Evolutionary conservation across 2,113 vertebrate species (phyloP), one percentile per base, ranked within the genome.

Genomic region (Shinisaurus crocodilurus): DNA sequence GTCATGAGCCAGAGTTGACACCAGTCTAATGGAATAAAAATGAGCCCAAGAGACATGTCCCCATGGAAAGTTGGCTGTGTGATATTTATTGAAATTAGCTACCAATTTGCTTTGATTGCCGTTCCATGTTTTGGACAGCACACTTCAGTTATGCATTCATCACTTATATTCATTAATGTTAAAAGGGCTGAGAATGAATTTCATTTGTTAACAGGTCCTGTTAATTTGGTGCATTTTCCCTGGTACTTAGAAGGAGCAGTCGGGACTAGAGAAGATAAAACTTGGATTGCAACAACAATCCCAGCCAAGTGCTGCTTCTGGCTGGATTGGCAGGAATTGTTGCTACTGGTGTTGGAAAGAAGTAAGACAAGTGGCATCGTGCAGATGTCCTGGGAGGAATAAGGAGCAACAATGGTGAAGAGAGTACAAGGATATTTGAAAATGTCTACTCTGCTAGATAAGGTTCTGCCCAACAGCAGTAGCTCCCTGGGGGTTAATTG

Each of bases 61-160:
- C 15, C 65, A 37, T 0, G 43, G 0, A 43, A 20, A 13, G 86
- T 63, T 12, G 88, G 12, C 9, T 12, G n/a, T 6, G 57, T 90
- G 50, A 88, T 89, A 18, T n/a, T 84, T 23, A 1, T 90, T 92
- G 87, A 91, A 84, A 86, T 45, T 65, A 54, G 43, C 5, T 18
- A 43, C 5, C 57, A 2, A 16, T 50, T 88, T 87, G 76, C 48
- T 87, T 87, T 70, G 20, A 60, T 85, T 91, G 3, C 3, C 40
- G 90, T 89, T 94, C 82, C 34, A 85, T 91, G 32, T 60, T 93
- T 93, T 92, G 37, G 86, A 18, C 2, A 86, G 15, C 6, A 87
- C 48, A 3, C 2, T 87, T 91, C 82, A 18, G 10, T 94, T 88
- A 86, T 87, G 63, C 60, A 37, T 76, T 67, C 20, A 29, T 76